These are phyloP conservation scores for Tinea pellionella DNA, from an alignment of 2,888 invertebrate species.

Conservation along the genomic window DNA sequence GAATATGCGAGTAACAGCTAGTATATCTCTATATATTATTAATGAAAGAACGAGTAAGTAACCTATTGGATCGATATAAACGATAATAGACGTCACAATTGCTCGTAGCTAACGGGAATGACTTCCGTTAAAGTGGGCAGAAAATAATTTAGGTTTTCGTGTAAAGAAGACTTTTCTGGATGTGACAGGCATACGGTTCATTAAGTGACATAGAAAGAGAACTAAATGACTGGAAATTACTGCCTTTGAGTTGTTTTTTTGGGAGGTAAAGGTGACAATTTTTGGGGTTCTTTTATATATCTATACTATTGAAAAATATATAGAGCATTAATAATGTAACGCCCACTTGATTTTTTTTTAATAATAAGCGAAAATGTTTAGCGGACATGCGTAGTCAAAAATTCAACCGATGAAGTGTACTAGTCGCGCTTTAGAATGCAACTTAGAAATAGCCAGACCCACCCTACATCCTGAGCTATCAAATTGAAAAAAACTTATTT, in stretches of 20 bases:
- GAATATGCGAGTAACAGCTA: too few species aligned
- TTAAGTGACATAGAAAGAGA: slow-evolving; percentile 6
- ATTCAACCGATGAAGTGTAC: too few species aligned
- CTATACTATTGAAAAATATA: background rate
- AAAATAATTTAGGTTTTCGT: slow-evolving; percentile 9
- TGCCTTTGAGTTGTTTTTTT: background rate
- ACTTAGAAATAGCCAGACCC: too few species aligned
- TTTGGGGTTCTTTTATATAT: background rate
- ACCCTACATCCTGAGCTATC: too few species aligned
- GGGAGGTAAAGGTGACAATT: background rate
- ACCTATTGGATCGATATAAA: background rate
- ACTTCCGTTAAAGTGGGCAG: slow-evolving; percentile 4
- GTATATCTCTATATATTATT: too few species aligned
- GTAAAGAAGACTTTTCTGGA: slow-evolving; percentile 5
- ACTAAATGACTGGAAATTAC: slow-evolving; percentile 7
- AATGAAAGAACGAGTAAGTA: background rate
- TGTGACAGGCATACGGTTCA: slow-evolving; percentile 13
- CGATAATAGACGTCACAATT: background rate
- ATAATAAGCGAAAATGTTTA: too few species aligned
- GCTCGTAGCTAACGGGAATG: background rate
- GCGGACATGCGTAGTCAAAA: too few species aligned
- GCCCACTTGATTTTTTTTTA: too few species aligned
- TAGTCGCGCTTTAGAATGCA: too few species aligned
- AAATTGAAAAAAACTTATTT: too few species aligned
- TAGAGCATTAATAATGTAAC: too few species aligned